Conservation (phyloP, 2,888 invertebrate species). For the Drosophila yooni region DNA sequence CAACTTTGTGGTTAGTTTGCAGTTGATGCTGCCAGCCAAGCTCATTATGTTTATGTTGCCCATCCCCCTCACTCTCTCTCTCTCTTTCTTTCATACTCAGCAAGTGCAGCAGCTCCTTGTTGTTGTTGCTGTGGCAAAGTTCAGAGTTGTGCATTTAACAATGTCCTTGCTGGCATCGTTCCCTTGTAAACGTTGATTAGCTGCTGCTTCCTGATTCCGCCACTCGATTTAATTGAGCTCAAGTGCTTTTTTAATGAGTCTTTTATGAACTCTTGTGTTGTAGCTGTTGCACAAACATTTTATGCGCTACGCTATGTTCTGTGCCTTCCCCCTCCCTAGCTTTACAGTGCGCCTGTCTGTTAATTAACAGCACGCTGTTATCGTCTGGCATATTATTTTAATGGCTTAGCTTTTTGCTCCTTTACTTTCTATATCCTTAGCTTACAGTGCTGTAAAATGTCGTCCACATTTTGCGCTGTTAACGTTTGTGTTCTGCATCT, state of each 20-base stretch:
- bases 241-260: conserved; percentile 78
- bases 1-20: conserved; percentile 76
- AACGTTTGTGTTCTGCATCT: conserved; percentile 6
- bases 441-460: conserved; percentile 1
- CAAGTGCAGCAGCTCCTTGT: conserved; percentile 54
- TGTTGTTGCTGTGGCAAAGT: conserved; percentile 55
- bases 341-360: not conserved
- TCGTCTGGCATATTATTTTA: not conserved
- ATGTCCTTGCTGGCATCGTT: conserved; percentile 60
- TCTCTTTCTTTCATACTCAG: conserved; percentile 1
- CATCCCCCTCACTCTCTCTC: not conserved
- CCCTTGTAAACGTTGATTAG: conserved; percentile 77
- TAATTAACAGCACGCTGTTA: conserved; percentile 5
- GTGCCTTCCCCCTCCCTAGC: not conserved
- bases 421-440: not conserved
- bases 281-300: conserved; percentile 39
- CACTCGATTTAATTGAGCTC: conserved; percentile 75
- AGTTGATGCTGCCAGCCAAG: conserved; percentile 50
- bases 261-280: conserved; percentile 67
- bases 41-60: conserved; percentile 72
- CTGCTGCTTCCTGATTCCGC: conserved; percentile 57
- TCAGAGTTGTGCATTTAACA: conserved; percentile 61
- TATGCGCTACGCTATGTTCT: conserved; percentile 15
- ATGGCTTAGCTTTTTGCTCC: not conserved
- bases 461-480: conserved; percentile 25